A percentile compares a stretch with the other conserved stretches of the same genome.
Conservation (phyloP, 2,888 invertebrate genomes). For the Tetropium fuscum region DNA sequence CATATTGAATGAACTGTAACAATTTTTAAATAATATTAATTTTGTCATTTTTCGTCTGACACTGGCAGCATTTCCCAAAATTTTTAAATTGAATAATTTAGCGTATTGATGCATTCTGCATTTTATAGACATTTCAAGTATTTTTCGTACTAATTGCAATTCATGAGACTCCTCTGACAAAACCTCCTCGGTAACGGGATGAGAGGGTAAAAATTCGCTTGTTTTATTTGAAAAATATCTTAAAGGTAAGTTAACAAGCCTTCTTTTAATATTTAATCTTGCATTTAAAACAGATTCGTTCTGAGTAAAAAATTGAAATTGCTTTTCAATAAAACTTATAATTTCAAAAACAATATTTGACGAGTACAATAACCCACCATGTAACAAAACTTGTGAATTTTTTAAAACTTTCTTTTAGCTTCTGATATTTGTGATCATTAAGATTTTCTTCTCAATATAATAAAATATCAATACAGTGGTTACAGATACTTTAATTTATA, state of each 20-base stretch:
- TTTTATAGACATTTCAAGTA: too few species aligned
- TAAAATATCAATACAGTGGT: slow-evolving; percentile 2
- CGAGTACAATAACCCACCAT: slow-evolving; percentile 11
- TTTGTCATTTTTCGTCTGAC: too few species aligned
- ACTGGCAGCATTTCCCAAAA: too few species aligned
- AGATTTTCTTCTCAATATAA: not conserved
- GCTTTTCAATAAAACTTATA: not conserved
- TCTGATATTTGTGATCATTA: not conserved
- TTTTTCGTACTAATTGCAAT: too few species aligned
- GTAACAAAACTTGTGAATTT: slow-evolving; percentile 9
- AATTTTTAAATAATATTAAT: too few species aligned
- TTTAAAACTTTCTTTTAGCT: slow-evolving; percentile 3
- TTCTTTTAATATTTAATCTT: not conserved
- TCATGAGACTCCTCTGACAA: too few species aligned
- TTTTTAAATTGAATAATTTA: too few species aligned
- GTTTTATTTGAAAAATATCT: not conserved
- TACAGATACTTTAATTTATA: not conserved
- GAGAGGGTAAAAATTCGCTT: not conserved
- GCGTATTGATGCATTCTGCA: too few species aligned
- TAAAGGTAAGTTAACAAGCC: not conserved
- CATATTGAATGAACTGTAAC: too few species aligned
- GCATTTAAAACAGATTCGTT: not conserved
- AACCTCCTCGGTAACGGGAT: too few species aligned
- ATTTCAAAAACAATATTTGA: slow-evolving; percentile 2
- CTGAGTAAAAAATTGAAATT: not conserved